Base-by-base conservation (phyloP, 2,888 invertebrate genomes). In the Temnothorax unifasciatus region DNA sequence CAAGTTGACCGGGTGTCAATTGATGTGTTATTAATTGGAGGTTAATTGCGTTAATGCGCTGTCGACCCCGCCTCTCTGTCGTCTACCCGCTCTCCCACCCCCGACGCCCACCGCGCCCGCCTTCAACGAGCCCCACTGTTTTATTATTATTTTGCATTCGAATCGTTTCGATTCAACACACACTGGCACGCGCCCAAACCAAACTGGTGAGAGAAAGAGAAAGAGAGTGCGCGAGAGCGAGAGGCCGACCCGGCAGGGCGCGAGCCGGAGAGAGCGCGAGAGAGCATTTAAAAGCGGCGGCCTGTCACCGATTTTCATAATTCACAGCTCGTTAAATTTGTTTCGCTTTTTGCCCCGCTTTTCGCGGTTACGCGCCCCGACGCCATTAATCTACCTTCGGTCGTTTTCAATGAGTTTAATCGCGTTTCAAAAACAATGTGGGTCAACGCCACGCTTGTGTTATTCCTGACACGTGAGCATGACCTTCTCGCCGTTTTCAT, bases 11-110 rank as follows among this genome's bases (percentile, higher is more conserved):
- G 92, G 92, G 92, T 93, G 93, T 93, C 94, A 94, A 94, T 94
- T 94, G 94, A 94, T 94, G 94, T 91, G 94, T 94, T 94, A 95
- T 95, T 94, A 95, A 94, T 94, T 93, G 93, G 92, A 92, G 93
- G 94, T 95, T 94, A 95, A 95, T 95, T 93, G 94, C 93, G 93
- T 94, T 95, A 94, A 94, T 94, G 93, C 92, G 93, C 92, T 91
- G 87, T 88, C 90, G 88, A 90, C 89, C 88, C 89, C 90, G 86
- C 89, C 91, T 85, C 89, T 88, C 85, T 81, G 81, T 77, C 77
- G 57, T 73, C 83, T 69, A 71, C 87, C 87, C 85, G 76, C 69
- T 68, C 79, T 68, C 73, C 86, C 89, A 88, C 87, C 79, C 86
- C 86, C 88, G 85, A 84, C 73, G 34, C 59, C 66, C 79, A 64